Evolutionary conservation across 1,140 invertebrate species (phyloP).

Genomic region (Teleopsis dalmanni): DNA sequence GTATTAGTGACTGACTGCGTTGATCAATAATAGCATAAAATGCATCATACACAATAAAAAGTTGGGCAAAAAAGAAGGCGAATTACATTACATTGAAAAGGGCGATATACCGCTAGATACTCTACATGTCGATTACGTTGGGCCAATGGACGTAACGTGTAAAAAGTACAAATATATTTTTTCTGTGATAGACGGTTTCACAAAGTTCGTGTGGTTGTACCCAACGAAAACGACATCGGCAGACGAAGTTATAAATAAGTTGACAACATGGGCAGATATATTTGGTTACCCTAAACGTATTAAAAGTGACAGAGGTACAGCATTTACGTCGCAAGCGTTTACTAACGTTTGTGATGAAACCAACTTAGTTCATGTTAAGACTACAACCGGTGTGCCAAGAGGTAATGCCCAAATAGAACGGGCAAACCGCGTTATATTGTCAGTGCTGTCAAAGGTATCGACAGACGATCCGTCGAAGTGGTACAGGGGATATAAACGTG

Average conservation of each 20-base stretch:
- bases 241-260: not conserved
- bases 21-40: too few relatives aligned
- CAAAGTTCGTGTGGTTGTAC: constrained; percentile 30
- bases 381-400: too few relatives aligned
- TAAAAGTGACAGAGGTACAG: not conserved
- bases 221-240: constrained; percentile 11
- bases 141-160: constrained; percentile 29
- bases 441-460: too few relatives aligned
- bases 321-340: not conserved
- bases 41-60: constrained; percentile 1
- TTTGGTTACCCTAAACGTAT: too few relatives aligned
- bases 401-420: too few relatives aligned
- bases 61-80: not conserved
- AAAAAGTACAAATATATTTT: constrained; percentile 43
- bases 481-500: too few relatives aligned
- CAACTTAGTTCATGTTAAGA: too few relatives aligned
- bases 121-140: constrained; percentile 16
- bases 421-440: too few relatives aligned
- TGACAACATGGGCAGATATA: not conserved
- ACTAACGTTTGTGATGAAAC: not conserved
- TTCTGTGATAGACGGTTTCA: constrained; percentile 36
- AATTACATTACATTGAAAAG: not conserved
- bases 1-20: not conserved
- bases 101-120: constrained; percentile 13
- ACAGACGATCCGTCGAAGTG: too few relatives aligned